Conservation (phyloP, 2,113 vertebrate species). For the Nothoprocta perdicaria region DNA sequence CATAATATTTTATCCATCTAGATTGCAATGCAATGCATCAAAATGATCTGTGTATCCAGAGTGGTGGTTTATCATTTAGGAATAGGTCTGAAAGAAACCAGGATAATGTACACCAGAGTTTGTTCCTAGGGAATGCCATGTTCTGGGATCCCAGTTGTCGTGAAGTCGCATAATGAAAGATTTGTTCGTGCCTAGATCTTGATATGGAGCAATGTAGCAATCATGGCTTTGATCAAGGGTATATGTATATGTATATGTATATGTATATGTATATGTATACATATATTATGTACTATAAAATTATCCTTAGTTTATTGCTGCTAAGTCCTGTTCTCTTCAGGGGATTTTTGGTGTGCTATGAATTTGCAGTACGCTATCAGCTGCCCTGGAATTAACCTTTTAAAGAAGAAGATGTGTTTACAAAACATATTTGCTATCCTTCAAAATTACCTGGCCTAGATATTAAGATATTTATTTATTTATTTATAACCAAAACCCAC, state of each 20-base stretch:
- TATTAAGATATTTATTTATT: not conserved
- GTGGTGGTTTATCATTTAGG: not conserved
- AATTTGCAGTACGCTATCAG: too few relatives aligned
- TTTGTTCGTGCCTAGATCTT: too few relatives aligned
- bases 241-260: too few relatives aligned
- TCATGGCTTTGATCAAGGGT: too few relatives aligned
- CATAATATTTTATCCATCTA: not conserved
- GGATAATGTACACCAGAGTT: not conserved
- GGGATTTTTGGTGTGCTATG: not conserved
- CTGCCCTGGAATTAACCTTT: not conserved
- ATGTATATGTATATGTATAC: too few relatives aligned
- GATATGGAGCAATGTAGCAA: too few relatives aligned
- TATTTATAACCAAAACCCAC: too few relatives aligned
- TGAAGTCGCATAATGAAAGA: not conserved
- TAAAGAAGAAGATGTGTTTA: not conserved
- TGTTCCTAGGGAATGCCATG: not conserved
- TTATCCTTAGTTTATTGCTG: not conserved
- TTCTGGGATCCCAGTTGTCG: not conserved
- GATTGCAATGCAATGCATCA: fast-evolving
- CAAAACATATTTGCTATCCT: not conserved
- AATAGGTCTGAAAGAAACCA: not conserved
- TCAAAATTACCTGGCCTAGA: not conserved
- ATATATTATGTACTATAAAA: too few relatives aligned
- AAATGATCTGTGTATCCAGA: not conserved
- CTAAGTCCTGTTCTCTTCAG: not conserved